Conservation (phyloP, 1,140 invertebrate genomes). For the Drosophila orena region DNA sequence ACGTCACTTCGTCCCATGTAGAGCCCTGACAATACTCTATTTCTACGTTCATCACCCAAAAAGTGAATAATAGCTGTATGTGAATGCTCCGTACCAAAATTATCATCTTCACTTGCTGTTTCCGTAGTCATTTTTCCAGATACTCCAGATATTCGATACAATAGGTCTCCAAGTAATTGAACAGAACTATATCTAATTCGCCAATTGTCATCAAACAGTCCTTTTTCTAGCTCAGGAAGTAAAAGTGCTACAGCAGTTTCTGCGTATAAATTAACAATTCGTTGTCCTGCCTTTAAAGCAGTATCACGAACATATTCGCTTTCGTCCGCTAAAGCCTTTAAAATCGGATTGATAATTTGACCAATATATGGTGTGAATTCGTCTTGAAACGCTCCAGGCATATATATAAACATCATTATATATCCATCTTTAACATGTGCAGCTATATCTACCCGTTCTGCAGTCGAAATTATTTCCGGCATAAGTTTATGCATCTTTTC, state of each 20-base stretch:
- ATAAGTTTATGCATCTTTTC: constrained; percentile 98
- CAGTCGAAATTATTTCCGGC: constrained; percentile 98
- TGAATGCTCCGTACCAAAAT: constrained; percentile 99
- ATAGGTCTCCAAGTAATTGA: constrained; percentile 97
- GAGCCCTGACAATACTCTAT: constrained; percentile 96
- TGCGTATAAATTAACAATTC: constrained; percentile 98
- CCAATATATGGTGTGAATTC: constrained; percentile 99
- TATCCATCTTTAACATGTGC: constrained; percentile 99
- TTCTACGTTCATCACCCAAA: constrained; percentile 94
- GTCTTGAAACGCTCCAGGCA: constrained; percentile 97
- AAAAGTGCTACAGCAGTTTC: constrained; percentile 97
- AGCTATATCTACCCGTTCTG: constrained; percentile 96
- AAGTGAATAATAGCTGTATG: constrained; percentile 95
- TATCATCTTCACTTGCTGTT: constrained; percentile 99
- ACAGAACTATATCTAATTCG: constrained; percentile 98
- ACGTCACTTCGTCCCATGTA: constrained; percentile 99
- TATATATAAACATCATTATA: constrained; percentile 99
- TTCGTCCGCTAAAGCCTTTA: constrained; percentile 99
- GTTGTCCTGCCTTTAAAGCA: constrained; percentile 97
- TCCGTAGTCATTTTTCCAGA: constrained; percentile 99
- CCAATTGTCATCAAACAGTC: constrained; percentile 99
- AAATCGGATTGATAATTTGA: constrained; percentile 98
- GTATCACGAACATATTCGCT: constrained; percentile 99
- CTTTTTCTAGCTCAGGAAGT: constrained; percentile 96
- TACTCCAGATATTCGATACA: constrained; percentile 98